Conservation (phyloP, 2,888 invertebrate genomes). For the Ceramica pisi region DNA sequence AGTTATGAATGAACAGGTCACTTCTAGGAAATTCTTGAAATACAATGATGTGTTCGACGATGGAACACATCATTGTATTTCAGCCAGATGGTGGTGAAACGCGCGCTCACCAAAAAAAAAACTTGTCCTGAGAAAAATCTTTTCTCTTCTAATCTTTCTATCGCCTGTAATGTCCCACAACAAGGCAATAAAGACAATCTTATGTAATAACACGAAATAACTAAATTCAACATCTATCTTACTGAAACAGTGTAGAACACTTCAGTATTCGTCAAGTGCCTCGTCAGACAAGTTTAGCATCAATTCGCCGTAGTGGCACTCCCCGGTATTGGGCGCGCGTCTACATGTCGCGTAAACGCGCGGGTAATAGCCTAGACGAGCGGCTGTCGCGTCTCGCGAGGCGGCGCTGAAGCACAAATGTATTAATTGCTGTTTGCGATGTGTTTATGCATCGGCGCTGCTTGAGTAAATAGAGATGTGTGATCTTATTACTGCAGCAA, state of each 20-base stretch:
- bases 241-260: neutral
- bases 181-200: neutral
- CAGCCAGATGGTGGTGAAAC: too few relatives aligned
- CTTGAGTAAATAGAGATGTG: neutral
- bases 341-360: constrained; percentile 23
- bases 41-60: too few relatives aligned
- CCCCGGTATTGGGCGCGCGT: constrained; percentile 31
- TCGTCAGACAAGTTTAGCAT: constrained; percentile 36
- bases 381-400: constrained; percentile 7
- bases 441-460: constrained; percentile 7
- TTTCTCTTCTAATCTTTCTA: neutral
- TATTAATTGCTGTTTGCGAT: constrained; percentile 44
- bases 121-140: neutral
- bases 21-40: too few relatives aligned
- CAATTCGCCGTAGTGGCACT: constrained; percentile 33
- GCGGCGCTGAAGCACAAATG: constrained; percentile 2
- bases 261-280: constrained; percentile 4
- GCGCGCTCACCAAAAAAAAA: neutral
- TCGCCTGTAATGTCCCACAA: neutral
- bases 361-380: neutral
- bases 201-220: neutral
- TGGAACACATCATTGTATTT: too few relatives aligned
- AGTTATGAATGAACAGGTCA: neutral
- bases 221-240: constrained; percentile 5
- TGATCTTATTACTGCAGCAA: neutral